phyloP scores from a whole-genome alignment of 2,113 vertebrate genomes.

The Tetrao urogallus region DNA sequence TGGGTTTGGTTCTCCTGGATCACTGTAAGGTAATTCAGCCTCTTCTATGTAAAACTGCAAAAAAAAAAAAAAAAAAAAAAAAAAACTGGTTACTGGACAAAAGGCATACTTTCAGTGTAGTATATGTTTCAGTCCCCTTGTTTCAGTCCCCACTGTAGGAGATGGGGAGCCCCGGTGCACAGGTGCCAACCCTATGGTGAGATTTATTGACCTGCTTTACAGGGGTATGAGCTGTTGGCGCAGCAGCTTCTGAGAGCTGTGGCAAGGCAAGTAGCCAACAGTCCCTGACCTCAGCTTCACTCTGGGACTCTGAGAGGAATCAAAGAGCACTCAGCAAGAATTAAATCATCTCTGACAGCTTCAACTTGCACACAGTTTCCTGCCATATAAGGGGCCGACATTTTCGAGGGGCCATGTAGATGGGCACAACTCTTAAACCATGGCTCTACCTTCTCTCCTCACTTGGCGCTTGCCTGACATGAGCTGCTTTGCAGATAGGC shows the following conservation, averaged over 20 bases:
- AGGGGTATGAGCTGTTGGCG: neutral
- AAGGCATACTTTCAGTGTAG: neutral
- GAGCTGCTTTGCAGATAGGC: neutral
- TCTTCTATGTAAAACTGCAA: neutral
- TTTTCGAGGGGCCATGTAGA: neutral
- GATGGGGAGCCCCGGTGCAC: neutral
- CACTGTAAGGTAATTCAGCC: neutral
- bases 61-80: neutral
- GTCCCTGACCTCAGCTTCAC: constrained; percentile 22
- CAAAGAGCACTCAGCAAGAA: constrained; percentile 41
- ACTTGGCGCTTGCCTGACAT: neutral
- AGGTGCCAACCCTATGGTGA: neutral
- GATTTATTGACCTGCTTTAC: neutral
- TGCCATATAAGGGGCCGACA: constrained; percentile 14
- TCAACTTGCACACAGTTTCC: neutral
- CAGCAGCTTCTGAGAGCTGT: neutral
- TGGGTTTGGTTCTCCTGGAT: neutral
- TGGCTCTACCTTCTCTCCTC: neutral
- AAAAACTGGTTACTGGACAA: neutral
- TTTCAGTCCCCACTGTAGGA: neutral
- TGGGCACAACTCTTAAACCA: neutral
- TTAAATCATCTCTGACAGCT: constrained; percentile 30
- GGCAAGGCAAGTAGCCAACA: neutral
- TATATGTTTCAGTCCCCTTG: neutral
- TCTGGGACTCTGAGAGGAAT: constrained; percentile 10